Conservation (phyloP, 1,140 invertebrate species). For the Macrosteles quadrilineatus region DNA sequence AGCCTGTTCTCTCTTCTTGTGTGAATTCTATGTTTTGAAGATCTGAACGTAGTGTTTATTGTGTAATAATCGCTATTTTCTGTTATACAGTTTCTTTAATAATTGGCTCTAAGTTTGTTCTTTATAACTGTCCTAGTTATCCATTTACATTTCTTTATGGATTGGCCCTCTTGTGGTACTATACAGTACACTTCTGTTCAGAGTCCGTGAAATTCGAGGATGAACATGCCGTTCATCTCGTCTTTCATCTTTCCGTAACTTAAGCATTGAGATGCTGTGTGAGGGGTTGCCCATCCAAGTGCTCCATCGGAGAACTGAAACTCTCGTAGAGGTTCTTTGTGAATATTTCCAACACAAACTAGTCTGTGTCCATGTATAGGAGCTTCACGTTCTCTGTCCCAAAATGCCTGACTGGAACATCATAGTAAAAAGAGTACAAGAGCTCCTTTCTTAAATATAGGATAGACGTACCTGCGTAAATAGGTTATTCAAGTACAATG, state of each 20-base stretch:
- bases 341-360: constrained; percentile 25
- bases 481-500: constrained; percentile 17
- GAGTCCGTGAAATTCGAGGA: constrained; percentile 50
- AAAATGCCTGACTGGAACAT: too few species aligned
- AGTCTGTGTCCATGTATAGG: too few species aligned
- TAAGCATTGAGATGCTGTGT: constrained; percentile 47
- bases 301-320: constrained; percentile 1
- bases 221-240: too few species aligned
- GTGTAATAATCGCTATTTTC: neutral
- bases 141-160: neutral
- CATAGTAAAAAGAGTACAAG: too few species aligned
- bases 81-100: neutral
- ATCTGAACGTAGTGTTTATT: too few species aligned
- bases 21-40: too few species aligned
- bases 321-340: constrained; percentile 30
- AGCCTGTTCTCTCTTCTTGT: neutral
- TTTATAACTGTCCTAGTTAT: neutral
- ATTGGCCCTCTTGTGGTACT: neutral
- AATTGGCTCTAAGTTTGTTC: too few species aligned
- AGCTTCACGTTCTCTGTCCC: too few species aligned
- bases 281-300: constrained; percentile 32
- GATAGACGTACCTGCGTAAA: too few species aligned
- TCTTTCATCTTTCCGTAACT: constrained; percentile 54
- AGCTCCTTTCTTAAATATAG: too few species aligned
- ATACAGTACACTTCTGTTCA: constrained; percentile 51